Base-by-base conservation (phyloP, 2,888 invertebrate genomes). In the Auanema freiburgensis region DNA sequence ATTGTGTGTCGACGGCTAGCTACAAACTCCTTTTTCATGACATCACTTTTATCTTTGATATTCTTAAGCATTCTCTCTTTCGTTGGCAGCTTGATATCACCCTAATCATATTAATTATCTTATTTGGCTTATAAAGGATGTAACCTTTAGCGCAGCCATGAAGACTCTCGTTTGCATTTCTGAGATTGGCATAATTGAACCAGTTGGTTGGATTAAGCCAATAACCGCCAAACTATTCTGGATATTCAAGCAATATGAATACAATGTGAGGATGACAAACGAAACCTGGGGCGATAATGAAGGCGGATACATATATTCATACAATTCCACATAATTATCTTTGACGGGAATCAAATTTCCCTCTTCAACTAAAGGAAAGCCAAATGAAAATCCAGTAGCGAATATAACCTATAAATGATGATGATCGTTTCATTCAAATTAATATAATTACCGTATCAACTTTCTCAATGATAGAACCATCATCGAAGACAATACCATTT, bases 161-260 rank as follows among this genome's bases (percentile, higher is more conserved):
- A 74, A 78, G 33, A 78, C 55, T 14, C 78, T 65, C 10, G 84
- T 83, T 74, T 86, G 86, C 74, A 87, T 75, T 69, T 86, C 86
- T 3, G 83, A 78, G 1, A 85, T 83, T 0, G 86, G 86, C 74
- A 84, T 81, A n/a, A 86, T 74, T 6, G 85, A 83, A 2, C 86
- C 86, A 3, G 83, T 62, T 0, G 85, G 85, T 72, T 86, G 86
- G 24, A 85, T 74, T 59, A 84, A 83, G 8, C 86, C 86, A 59
- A 86, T 84, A 6, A 86, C 78, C 16, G 84, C 85, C 63, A 86
- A 66, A 1, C 85, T 85, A 23, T 83, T 80, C 70, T 69, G 40
- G n/a, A 63, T 14, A 2, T 6, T 21, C 10, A 10, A 40, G 23
- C 3, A 46, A 14, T 16, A 52, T 52, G 52, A 23, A n/a, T 16